These are phyloP conservation scores for Rhynchonycteris naso DNA, from an alignment of 2,797 vertebrate genomes.

Conservation along the genomic window DNA sequence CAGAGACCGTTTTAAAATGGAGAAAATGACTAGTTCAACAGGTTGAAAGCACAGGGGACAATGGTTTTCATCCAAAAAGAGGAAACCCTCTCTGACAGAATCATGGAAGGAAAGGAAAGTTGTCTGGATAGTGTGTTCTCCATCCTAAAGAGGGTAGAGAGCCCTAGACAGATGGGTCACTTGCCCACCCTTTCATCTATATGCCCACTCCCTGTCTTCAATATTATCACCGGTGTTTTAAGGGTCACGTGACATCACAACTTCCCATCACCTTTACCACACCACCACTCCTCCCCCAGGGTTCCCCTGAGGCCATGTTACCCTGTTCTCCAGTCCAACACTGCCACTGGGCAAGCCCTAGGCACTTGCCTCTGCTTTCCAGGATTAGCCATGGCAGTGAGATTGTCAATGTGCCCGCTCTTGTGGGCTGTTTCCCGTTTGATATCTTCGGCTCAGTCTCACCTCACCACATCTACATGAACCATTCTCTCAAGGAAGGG, in stretches of 20 bases:
- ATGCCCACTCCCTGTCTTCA: neutral
- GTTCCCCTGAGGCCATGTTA: neutral
- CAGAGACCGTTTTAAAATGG: neutral
- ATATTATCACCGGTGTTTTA: neutral
- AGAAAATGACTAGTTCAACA: neutral
- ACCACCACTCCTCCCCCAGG: neutral
- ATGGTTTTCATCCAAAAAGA: neutral
- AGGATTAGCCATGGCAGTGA: too few relatives aligned
- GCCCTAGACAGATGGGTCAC: neutral
- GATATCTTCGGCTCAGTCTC: neutral
- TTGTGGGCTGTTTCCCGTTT: neutral
- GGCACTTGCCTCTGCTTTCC: neutral
- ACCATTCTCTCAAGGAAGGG: neutral
- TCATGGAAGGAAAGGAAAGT: neutral
- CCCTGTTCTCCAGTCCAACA: neutral
- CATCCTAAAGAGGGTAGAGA: neutral
- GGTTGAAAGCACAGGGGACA: neutral
- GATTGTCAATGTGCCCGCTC: neutral
- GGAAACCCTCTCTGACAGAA: neutral
- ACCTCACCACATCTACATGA: too few relatives aligned
- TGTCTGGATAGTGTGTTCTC: neutral
- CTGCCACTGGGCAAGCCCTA: neutral
- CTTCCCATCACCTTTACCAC: neutral
- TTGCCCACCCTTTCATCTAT: neutral
- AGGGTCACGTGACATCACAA: neutral